A percentile compares a stretch with the other conserved stretches of the same genome.
Conservation (phyloP, 1,140 invertebrate species). For the Ephestia elutella region DNA sequence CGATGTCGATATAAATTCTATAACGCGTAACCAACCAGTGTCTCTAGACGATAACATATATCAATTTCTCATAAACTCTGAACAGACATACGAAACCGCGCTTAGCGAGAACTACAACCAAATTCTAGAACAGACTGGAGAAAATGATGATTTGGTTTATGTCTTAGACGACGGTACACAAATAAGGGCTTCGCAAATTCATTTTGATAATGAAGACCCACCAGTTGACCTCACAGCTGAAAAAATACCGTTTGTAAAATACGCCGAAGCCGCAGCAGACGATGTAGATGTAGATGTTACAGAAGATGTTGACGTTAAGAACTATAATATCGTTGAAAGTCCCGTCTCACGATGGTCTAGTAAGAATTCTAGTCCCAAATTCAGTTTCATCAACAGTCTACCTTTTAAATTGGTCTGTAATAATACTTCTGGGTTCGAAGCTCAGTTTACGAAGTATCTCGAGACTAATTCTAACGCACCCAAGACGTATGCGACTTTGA, state of each 20-base stretch:
- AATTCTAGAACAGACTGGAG: constrained; percentile 27
- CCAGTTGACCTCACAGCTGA: constrained; percentile 48
- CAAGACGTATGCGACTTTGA: constrained; percentile 37
- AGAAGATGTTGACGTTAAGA: constrained; percentile 31
- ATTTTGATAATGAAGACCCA: constrained; percentile 64
- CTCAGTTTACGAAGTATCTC: constrained; percentile 56
- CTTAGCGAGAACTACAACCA: constrained; percentile 27
- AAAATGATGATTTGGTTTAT: constrained; percentile 43
- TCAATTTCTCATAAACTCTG: constrained; percentile 47
- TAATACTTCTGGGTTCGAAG: constrained; percentile 52
- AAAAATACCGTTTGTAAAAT: constrained; percentile 59
- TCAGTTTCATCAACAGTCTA: constrained; percentile 46
- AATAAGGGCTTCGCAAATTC: constrained; percentile 63
- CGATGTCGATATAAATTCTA: constrained; percentile 56
- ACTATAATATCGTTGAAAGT: constrained; percentile 51
- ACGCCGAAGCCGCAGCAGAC: constrained; percentile 31
- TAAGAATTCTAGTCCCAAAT: constrained; percentile 39
- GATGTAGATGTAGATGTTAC: constrained; percentile 24
- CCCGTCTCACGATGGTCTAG: constrained; percentile 38
- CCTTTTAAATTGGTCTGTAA: constrained; percentile 59
- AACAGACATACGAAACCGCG: constrained; percentile 28
- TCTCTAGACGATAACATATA: constrained; percentile 56
- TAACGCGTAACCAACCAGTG: constrained; percentile 54
- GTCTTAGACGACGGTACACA: constrained; percentile 61
- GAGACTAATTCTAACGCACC: constrained; percentile 31